Evolutionary conservation across 2,888 invertebrate genomes (phyloP).

Genomic region (Lithophane leautieri): DNA sequence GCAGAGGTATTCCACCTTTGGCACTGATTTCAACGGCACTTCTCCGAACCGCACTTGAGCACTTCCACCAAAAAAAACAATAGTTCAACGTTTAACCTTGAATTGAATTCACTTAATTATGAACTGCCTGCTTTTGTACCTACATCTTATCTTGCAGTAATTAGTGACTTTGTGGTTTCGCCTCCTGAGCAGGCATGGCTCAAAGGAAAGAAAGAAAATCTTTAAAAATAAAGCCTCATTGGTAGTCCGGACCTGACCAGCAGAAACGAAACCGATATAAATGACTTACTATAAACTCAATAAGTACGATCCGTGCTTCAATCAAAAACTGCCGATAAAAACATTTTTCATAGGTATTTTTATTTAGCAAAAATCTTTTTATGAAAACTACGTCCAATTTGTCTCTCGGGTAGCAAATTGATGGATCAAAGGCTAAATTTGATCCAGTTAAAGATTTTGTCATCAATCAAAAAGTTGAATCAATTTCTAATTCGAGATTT

Average conservation of each 20-base stretch:
- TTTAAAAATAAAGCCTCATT: too few species aligned
- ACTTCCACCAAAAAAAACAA: too few species aligned
- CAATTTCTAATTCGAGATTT: conserved; percentile 18
- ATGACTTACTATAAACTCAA: not conserved
- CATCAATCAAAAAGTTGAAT: conserved; percentile 48
- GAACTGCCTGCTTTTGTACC: too few species aligned
- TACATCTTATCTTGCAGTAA: too few species aligned
- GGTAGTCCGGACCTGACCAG: not conserved
- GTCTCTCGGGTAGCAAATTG: conserved; percentile 40
- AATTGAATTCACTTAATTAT: too few species aligned
- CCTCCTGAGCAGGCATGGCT: too few species aligned
- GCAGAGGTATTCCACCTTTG: too few species aligned
- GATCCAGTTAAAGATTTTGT: conserved; percentile 37
- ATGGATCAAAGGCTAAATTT: conserved; percentile 49
- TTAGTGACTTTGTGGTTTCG: too few species aligned
- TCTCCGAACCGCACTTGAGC: too few species aligned
- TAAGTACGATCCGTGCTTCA: not conserved
- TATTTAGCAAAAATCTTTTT: conserved; percentile 24
- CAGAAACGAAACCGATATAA: not conserved
- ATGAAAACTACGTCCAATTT: conserved; percentile 29
- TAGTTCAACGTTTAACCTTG: too few species aligned
- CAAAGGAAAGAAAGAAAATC: too few species aligned
- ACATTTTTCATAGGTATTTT: conserved; percentile 1
- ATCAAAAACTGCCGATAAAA: conserved; percentile 17
- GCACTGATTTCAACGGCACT: too few species aligned